phyloP scores from a whole-genome alignment of 2,888 invertebrate genomes.

The Stenodera caucasica region DNA sequence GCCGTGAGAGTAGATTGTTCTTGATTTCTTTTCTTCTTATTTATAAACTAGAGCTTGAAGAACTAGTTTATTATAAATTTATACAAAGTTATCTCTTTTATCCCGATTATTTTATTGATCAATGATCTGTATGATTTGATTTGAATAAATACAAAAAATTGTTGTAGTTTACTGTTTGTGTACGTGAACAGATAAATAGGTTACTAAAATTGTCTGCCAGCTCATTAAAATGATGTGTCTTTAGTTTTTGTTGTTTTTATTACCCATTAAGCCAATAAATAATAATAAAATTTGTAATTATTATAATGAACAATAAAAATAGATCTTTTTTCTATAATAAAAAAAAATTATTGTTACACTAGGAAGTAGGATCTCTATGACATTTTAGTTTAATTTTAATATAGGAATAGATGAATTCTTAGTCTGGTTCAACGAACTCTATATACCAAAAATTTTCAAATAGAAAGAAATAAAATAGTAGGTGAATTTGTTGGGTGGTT shows the following conservation, averaged over 20 bases:
- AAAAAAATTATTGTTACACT: too few species aligned
- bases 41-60: background rate
- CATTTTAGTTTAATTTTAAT: background rate
- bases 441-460: background rate
- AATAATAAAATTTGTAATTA: background rate
- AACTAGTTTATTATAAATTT: background rate
- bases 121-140: background rate
- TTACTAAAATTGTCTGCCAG: conserved; percentile 7
- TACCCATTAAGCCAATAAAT: background rate
- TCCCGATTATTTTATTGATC: background rate
- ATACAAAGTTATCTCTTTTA: background rate
- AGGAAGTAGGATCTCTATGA: background rate
- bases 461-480: conserved; percentile 5
- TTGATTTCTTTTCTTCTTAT: background rate
- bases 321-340: too few species aligned
- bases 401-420: conserved; percentile 7
- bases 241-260: background rate
- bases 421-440: background rate
- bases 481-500: background rate
- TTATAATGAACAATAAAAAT: too few species aligned
- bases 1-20: background rate
- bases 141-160: background rate
- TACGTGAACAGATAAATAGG: conserved; percentile 4
- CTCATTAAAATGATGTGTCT: conserved; percentile 5
- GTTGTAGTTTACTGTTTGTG: background rate